A percentile compares a stretch with the other conserved stretches of the same genome.
Conservation (phyloP, 2,797 vertebrate genomes). For the Enteromius viviparus region DNA sequence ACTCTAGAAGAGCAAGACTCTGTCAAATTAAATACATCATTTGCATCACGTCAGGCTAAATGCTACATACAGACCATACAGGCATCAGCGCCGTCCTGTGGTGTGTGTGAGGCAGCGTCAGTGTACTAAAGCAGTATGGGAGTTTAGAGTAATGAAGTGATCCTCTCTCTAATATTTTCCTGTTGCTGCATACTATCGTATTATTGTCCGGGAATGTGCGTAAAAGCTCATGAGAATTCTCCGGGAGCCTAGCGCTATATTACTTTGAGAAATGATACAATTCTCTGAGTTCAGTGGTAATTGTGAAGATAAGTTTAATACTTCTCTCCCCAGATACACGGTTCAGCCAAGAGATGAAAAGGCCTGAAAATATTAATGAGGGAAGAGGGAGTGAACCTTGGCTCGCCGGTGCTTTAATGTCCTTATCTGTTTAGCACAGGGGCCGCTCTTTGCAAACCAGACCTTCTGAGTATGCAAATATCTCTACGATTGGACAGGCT, state of each 20-base stretch:
- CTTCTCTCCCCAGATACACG: constrained; percentile 53
- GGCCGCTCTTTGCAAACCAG: constrained; percentile 49
- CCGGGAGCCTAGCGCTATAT: constrained; percentile 35
- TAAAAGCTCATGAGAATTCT: constrained; percentile 41
- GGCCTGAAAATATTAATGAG: constrained; percentile 60
- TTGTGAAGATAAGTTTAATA: constrained; percentile 63
- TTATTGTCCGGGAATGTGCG: constrained; percentile 45
- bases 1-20: constrained; percentile 24
- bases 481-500: constrained; percentile 47
- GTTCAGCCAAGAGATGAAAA: constrained; percentile 57
- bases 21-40: constrained; percentile 36
- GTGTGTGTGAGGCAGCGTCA: neutral
- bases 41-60: constrained; percentile 13
- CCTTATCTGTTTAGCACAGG: constrained; percentile 66
- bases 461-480: constrained; percentile 57
- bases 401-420: constrained; percentile 60
- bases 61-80: neutral
- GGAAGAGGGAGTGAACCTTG: constrained; percentile 54
- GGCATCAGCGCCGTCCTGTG: neutral
- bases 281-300: constrained; percentile 60
- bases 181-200: constrained; percentile 5
- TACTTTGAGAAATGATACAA: constrained; percentile 60
- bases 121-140: constrained; percentile 8
- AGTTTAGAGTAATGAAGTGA: constrained; percentile 50
- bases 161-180: constrained; percentile 45